These are phyloP conservation scores for Papilio helenus DNA, from an alignment of 1,140 invertebrate genomes.

Conservation along the genomic window DNA sequence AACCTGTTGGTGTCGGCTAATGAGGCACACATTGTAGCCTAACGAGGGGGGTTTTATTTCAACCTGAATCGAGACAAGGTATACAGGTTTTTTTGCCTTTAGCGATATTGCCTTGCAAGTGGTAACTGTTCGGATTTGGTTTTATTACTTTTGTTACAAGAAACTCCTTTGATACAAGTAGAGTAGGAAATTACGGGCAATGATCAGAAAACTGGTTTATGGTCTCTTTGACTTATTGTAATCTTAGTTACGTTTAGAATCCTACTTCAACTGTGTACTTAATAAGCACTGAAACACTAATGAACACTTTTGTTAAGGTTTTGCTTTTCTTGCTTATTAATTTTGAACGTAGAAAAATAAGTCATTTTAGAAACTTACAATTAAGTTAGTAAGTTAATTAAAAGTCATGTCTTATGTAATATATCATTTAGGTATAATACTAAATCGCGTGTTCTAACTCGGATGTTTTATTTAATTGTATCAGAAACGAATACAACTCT, in stretches of 20 bases:
- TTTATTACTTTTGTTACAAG: not conserved
- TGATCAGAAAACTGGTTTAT: too few species aligned
- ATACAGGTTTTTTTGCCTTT: not conserved
- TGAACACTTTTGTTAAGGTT: not conserved
- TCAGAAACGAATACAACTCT: slow-evolving; percentile 41
- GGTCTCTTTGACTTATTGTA: too few species aligned
- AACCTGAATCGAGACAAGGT: slow-evolving; percentile 30
- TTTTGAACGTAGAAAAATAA: not conserved
- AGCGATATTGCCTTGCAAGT: not conserved
- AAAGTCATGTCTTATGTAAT: slow-evolving; percentile 22
- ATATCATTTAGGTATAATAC: not conserved
- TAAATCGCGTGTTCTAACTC: slow-evolving; percentile 44
- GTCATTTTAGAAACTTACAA: not conserved
- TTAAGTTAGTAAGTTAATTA: not conserved
- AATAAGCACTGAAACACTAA: not conserved
- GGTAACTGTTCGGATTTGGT: not conserved
- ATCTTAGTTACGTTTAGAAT: too few species aligned
- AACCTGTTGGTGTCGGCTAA: slow-evolving; percentile 52
- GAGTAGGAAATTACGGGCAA: not conserved
- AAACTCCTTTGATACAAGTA: not conserved
- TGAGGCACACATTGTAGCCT: slow-evolving; percentile 53
- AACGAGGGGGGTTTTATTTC: slow-evolving; percentile 44
- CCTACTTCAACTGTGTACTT: not conserved
- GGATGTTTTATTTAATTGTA: slow-evolving; percentile 50
- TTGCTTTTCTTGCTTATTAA: not conserved